Evolutionary conservation across 2,113 vertebrate genomes (phyloP).

Genomic region (rat (Rattus norvegicus)): GRCr8 NC_086028.1:41441501-41442000

Average conservation of each 20-base stretch:
- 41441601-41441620: neutral
- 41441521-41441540: neutral
- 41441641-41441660: neutral
- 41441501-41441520: neutral
- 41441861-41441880: constrained; percentile 56
- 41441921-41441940: constrained; percentile 33
- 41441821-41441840: constrained; percentile 44
- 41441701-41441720: constrained; percentile 28
- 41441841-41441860: constrained; percentile 64
- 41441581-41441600: neutral
- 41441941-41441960: constrained; percentile 1
- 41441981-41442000: constrained; percentile 39
- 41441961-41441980: neutral
- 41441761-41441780: neutral
- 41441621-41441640: neutral
- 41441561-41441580: neutral
- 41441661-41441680: neutral
- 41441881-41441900: neutral
- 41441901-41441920: constrained; percentile 44
- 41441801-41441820: constrained; percentile 41
- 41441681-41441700: neutral
- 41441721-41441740: constrained; percentile 21
- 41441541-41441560: neutral
- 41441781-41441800: constrained; percentile 6
- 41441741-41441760: neutral